Evolutionary conservation across 2,113 vertebrate species (phyloP), one percentile per base, ranked within the genome.

Genomic region (Varanus salvator): DNA sequence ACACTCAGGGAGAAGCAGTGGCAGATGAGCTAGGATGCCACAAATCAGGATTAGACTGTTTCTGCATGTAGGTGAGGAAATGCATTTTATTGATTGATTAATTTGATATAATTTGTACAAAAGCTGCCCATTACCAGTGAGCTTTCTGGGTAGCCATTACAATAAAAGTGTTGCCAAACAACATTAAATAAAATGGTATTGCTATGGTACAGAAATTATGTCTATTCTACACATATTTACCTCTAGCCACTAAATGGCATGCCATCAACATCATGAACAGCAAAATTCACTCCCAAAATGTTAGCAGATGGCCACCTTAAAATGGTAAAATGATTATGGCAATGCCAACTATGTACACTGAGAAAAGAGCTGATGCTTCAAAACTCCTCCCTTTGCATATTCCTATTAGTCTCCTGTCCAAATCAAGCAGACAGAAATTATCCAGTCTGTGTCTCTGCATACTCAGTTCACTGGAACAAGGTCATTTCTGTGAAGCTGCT

Each of bases 341-440:
- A 44, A 87, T 57, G 52, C 76, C 31, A 92, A 93, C 87, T 81
- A 90, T n/a, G 84, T 85, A 76, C 2, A 64, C 64, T 85, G 50
- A 11, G 48, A 25, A 86, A 57, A 75, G 7, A 50, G 44, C 6
- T 60, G 54, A 66, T 66, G 44, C 52, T 85, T 77, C 7, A 90
- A 89, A 71, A 1, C 14, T 48, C 12, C 31, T 15, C 87, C 34
- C 0, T 7, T 72, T 1, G 69, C 4, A 87, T 2, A 4, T 92
- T 87, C 4, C 48, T 89, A 89, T 91, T 87, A 86, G 4, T 11
- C 9, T 86, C 74, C 64, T 87, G 50, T 60, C 69, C 31, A 89
- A 92, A 91, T 87, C n/a, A 90, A 11, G 27, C 7, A 29, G 89
- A 48, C 84, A 84, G 85, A 90, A 19, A 31, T 85, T 68, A 38